phyloP scores from a whole-genome alignment of 1,140 invertebrate genomes.

The Copidosoma floridanum region DNA sequence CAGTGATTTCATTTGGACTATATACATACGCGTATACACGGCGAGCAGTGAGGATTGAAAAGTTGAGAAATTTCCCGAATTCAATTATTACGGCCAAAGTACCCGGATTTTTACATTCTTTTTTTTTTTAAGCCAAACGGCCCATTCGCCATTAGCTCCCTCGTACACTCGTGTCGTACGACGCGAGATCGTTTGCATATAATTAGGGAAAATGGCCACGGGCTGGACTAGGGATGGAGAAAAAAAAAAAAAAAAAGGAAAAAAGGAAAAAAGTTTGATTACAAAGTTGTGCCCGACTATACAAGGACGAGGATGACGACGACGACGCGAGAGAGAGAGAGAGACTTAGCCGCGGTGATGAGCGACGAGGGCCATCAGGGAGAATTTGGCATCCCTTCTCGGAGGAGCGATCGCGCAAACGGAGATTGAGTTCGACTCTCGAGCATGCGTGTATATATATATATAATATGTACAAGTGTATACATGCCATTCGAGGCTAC shows the following conservation, averaged over 20 bases:
- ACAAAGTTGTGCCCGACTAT: neutral
- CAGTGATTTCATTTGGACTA: constrained; percentile 44
- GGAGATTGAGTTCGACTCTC: constrained; percentile 49
- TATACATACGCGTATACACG: too few species aligned
- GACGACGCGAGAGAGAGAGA: neutral
- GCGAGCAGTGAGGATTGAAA: neutral
- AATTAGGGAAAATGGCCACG: constrained; percentile 4
- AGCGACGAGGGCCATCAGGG: too few species aligned
- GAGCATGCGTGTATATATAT: constrained; percentile 41
- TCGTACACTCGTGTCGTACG: too few species aligned
- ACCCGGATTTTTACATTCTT: neutral
- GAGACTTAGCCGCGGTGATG: neutral
- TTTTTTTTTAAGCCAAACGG: too few species aligned
- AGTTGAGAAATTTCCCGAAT: constrained; percentile 3
- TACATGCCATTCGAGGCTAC: constrained; percentile 37
- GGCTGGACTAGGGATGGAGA: neutral
- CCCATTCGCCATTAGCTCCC: too few species aligned
- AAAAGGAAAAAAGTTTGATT: constrained; percentile 23
- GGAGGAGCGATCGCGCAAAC: constrained; percentile 6
- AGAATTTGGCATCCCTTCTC: too few species aligned
- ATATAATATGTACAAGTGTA: constrained; percentile 34
- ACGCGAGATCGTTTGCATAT: constrained; percentile 5
- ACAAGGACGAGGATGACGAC: too few species aligned
- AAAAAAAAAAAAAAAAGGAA: too few species aligned
- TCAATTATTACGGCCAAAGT: constrained; percentile 4